phyloP scores from a whole-genome alignment of 2,888 invertebrate genomes.

The Heliconius erato region DNA sequence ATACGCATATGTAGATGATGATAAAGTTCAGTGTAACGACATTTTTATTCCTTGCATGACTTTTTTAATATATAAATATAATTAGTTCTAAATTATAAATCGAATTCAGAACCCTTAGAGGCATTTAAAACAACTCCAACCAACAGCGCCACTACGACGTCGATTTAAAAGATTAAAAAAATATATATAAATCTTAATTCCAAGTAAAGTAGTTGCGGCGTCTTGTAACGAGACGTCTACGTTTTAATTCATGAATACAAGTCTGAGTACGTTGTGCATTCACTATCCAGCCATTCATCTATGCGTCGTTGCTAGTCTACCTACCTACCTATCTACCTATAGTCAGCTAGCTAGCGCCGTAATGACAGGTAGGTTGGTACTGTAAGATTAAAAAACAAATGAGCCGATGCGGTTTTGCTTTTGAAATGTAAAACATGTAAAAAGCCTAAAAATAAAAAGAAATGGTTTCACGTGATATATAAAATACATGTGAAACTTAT shows the following conservation, averaged over 20 bases:
- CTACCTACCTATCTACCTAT: not conserved
- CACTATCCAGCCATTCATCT: constrained; percentile 36
- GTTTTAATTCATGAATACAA: constrained; percentile 47
- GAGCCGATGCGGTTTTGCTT: constrained; percentile 15
- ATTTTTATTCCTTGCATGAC: not conserved
- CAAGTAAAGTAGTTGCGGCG: constrained; percentile 35
- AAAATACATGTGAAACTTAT: too few relatives aligned
- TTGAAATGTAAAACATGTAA: not conserved
- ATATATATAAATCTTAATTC: constrained; percentile 12
- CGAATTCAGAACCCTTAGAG: not conserved
- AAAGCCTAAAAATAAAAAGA: not conserved
- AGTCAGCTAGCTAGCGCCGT: not conserved
- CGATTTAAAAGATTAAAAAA: not conserved
- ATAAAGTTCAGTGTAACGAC: too few relatives aligned
- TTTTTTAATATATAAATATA: not conserved
- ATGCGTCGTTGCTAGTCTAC: constrained; percentile 5
- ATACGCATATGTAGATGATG: too few relatives aligned
- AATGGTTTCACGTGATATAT: too few relatives aligned
- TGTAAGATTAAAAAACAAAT: constrained; percentile 30
- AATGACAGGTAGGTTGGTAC: not conserved
- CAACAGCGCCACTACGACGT: not conserved
- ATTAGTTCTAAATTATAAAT: not conserved
- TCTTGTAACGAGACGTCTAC: constrained; percentile 42
- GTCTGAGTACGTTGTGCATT: constrained; percentile 45
- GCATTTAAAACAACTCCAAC: not conserved